These are phyloP conservation scores for Nasua narica DNA, from an alignment of 2,797 vertebrate genomes.

Conservation along the genomic window DNA sequence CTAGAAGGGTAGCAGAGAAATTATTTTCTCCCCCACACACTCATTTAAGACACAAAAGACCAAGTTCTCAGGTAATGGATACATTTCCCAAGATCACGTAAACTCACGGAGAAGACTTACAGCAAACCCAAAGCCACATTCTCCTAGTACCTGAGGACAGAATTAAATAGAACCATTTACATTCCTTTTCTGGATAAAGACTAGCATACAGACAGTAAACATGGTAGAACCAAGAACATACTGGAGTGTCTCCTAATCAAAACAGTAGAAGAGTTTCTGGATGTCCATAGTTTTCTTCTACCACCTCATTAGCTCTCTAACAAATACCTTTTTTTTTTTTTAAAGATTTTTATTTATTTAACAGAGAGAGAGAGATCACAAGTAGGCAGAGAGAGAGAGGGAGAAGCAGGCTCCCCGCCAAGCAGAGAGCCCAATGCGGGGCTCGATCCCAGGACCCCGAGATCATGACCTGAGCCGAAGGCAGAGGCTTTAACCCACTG, in stretches of 20 bases:
- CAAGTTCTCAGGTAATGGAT: background rate
- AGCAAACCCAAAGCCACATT: background rate
- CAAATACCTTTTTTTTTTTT: background rate
- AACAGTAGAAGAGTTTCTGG: too few relatives aligned
- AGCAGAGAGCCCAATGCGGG: too few relatives aligned
- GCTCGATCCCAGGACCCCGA: too few relatives aligned
- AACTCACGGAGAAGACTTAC: background rate
- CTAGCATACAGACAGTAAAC: background rate
- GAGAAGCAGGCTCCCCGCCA: too few relatives aligned
- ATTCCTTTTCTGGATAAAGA: background rate
- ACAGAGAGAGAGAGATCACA: too few relatives aligned
- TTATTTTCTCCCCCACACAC: background rate
- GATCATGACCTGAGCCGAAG: too few relatives aligned
- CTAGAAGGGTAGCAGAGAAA: background rate
- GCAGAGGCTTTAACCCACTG: too few relatives aligned
- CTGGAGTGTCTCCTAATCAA: background rate
- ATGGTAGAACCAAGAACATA: fast-evolving
- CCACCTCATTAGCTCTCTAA: background rate
- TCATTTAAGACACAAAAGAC: background rate
- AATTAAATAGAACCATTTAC: background rate
- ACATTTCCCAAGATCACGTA: background rate
- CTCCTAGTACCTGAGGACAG: fast-evolving
- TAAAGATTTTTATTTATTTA: too few relatives aligned
- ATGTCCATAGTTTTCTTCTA: too few relatives aligned
- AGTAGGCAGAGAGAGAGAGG: too few relatives aligned